Conservation (phyloP, 2,797 vertebrate species). For the Trachurus trachurus region DNA sequence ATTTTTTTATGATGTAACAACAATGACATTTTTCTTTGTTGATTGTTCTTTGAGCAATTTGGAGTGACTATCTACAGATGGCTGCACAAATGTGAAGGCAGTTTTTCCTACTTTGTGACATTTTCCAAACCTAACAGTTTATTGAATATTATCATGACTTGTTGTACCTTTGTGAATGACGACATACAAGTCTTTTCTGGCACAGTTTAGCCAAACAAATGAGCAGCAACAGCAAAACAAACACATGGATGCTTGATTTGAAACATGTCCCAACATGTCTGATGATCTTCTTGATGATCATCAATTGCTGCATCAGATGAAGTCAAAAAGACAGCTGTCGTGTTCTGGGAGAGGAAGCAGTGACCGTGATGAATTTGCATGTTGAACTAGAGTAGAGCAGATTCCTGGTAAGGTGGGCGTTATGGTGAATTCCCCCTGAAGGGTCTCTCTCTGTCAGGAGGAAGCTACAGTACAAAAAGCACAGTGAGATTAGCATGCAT, state of each 20-base stretch:
- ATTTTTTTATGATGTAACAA: background rate
- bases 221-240: background rate
- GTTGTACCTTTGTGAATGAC: background rate
- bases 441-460: conserved; percentile 32
- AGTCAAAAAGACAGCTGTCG: conserved; percentile 14
- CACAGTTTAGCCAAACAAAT: background rate
- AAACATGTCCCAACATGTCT: background rate
- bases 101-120: background rate
- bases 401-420: conserved; percentile 66
- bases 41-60: background rate
- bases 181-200: too few relatives aligned
- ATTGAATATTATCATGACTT: background rate
- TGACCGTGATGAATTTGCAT: conserved; percentile 28
- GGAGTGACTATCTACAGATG: background rate
- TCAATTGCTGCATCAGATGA: background rate
- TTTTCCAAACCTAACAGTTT: too few relatives aligned
- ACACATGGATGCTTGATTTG: background rate
- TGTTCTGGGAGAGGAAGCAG: conserved; percentile 16
- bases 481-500: background rate
- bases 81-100: background rate
- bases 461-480: conserved; percentile 43
- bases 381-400: conserved; percentile 34
- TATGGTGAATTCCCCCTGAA: conserved; percentile 61
- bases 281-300: background rate
- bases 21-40: background rate